Base-by-base conservation (phyloP, 1,140 invertebrate genomes). In the Formica exsecta region DNA sequence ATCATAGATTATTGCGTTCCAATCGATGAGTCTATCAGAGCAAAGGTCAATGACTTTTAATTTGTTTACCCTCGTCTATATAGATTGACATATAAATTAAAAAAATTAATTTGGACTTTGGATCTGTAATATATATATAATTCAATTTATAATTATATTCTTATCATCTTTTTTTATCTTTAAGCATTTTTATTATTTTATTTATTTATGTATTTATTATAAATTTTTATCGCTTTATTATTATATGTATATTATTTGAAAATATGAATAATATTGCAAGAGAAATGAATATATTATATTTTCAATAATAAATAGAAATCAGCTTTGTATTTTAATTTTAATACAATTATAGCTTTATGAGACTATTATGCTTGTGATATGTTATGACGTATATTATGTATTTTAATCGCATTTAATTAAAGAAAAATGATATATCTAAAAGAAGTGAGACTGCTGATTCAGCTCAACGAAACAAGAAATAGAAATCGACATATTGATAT, bases 31-130 rank as follows among this genome's bases (percentile, higher is more conserved):
- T 7, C 16, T 71, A 6, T 71, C 25, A 19, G 32, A 32, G 19
- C 54, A 8, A 83, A 83, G 38, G n/a, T 83, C 68, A 57, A 61
- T 44, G 79, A 59, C 19, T 71, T 38, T n/a, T 38, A 54, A 57
- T 64, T 71, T 19, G 41, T 44, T 59, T 65, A 59, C 9, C 19
- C 9, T 73, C 0, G 19, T 61, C 29, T 57, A 8, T 32, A 77
- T 19, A 64, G 2, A 48, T 70, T 29, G 25, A 22, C n/a, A 59
- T 13, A 71, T 70, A 38, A 71, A 59, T 81, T 51, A 32, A 44
- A 71, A 54, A 16, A 59, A 3, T 41, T 44, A 11, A 57, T 11
- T 76, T n/a, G 9, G 54, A 38, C 38, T 48, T 44, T 19, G 36
- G 2, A 19, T 19, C 25, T 64, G 8, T 48, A 44, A 41, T 54